Base-by-base conservation (phyloP, 2,888 invertebrate species). In the Himalopsyche japonica region DNA sequence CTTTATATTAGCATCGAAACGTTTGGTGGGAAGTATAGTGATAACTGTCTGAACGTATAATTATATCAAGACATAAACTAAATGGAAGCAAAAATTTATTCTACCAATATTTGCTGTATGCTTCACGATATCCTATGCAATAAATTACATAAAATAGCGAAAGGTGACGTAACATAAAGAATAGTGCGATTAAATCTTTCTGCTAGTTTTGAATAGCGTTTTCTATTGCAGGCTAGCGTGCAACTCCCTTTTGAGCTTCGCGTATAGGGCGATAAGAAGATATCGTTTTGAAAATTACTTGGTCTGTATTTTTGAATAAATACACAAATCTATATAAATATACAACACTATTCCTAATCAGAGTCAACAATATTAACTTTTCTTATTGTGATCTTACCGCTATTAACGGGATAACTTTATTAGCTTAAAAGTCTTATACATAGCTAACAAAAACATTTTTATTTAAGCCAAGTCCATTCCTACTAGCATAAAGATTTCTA, bases 121-220 rank as follows among this genome's bases (percentile, higher is more conserved):
- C 34, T 77, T 24, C 77, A 20, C 34, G 77, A 77, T 20, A 32
- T 12, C 20, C 37, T 18, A 15, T 15, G 37, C 77, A 77, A 37
- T 77, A 77, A 77, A 77, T 77, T 77, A 3, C 3, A 20, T 20
- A 34, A 77, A 77, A 77, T 77, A 43, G 77, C 77, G 77, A 43
- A 43, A 34, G 77, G 20, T 37, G 77, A 77, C 77, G 43, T 77
- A 43, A 43, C 77, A 77, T 43, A 77, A 77, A 77, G 77, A 82
- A 64, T 79, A 20, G 43, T 43, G 37, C 64, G 82, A 82, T 82
- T 82, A 82, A 79, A 82, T 79, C 82, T 82, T 78, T 82, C 47
- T 57, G 78, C 64, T 82, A 49, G 76, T 37, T 77, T 76, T 82
- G 82, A 77, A 82, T 30, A 64, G 79, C 30, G 32, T 79, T 82